phyloP scores from a whole-genome alignment of 2,888 invertebrate genomes.

The Polydrusus tereticollis region DNA sequence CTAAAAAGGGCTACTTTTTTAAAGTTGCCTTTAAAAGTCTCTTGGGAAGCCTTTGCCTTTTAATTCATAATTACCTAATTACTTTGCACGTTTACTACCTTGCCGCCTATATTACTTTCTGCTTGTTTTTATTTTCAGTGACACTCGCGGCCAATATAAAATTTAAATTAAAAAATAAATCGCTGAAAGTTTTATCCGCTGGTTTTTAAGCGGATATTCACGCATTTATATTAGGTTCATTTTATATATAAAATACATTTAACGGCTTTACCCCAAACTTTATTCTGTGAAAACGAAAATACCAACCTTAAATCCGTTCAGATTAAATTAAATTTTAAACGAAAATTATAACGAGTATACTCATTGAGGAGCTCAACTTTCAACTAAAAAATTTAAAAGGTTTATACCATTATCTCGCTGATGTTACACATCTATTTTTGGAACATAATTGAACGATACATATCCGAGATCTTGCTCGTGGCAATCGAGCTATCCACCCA shows the following conservation, averaged over 20 bases:
- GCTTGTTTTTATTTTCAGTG: background rate
- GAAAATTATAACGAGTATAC: background rate
- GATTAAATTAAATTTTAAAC: background rate
- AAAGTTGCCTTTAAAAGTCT: background rate
- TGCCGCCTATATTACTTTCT: background rate
- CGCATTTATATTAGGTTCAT: background rate
- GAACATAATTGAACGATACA: too few relatives aligned
- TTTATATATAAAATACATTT: background rate
- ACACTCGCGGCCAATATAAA: background rate
- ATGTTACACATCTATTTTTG: too few relatives aligned
- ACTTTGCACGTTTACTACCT: background rate
- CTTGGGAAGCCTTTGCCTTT: background rate
- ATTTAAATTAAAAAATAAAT: slow-evolving; percentile 9
- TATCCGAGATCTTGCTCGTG: too few relatives aligned
- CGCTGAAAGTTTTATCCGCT: background rate
- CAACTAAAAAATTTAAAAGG: too few relatives aligned
- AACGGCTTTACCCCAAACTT: background rate
- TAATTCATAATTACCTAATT: slow-evolving; percentile 2
- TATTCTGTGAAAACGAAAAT: background rate
- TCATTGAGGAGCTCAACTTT: too few relatives aligned
- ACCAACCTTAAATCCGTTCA: background rate
- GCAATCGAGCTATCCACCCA: too few relatives aligned
- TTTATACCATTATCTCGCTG: too few relatives aligned
- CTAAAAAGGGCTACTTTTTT: background rate
- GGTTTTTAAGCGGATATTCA: background rate